Conservation (phyloP, 2,888 invertebrate genomes). For the Apeira syringaria region DNA sequence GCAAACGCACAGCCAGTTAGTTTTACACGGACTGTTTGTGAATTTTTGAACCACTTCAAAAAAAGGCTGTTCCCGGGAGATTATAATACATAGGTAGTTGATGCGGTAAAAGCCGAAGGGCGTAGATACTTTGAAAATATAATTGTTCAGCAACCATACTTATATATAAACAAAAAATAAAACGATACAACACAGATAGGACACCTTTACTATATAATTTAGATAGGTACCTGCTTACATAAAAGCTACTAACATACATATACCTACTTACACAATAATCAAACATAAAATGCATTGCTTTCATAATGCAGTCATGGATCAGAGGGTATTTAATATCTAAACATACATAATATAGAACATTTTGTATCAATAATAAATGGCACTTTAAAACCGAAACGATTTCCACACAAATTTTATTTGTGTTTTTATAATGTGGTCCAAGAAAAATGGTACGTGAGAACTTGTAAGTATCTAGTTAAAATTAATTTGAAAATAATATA, state of each 20-base stretch:
- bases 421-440: conserved; percentile 2
- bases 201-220: conserved; percentile 58
- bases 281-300: conserved; percentile 22
- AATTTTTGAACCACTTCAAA: too few relatives aligned
- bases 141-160: too few relatives aligned
- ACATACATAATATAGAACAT: conserved; percentile 4
- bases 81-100: too few relatives aligned
- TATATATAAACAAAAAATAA: too few relatives aligned
- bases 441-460: conserved; percentile 2
- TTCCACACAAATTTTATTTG: conserved; percentile 19
- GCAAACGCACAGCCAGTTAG: too few relatives aligned
- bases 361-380: conserved; percentile 11
- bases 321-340: conserved; percentile 8
- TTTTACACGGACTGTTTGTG: too few relatives aligned
- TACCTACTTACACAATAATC: conserved; percentile 42
- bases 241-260: conserved; percentile 50
- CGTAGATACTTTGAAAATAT: too few relatives aligned
- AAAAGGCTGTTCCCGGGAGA: too few relatives aligned
- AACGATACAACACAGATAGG: conserved; percentile 34
- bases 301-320: conserved; percentile 43
- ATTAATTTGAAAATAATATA: not conserved
- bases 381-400: conserved; percentile 11
- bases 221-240: conserved; percentile 45
- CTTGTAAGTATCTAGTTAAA: not conserved
- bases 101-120: too few relatives aligned